Conservation (phyloP, 2,888 invertebrate species). For the Agonopterix alstromeriana region DNA sequence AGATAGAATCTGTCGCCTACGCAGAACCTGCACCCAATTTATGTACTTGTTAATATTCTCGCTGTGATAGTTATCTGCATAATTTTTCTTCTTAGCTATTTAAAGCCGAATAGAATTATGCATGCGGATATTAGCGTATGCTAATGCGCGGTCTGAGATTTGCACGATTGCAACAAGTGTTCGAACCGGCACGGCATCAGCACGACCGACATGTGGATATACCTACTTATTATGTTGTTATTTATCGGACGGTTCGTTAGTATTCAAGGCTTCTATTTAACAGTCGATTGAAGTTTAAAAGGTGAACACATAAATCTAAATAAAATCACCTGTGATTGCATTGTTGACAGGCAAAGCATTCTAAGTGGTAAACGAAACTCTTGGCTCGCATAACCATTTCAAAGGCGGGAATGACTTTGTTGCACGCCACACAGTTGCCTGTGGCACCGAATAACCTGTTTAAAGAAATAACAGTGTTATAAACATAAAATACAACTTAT, state of each 20-base stretch:
- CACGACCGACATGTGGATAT: too few species aligned
- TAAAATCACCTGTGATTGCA: conserved; percentile 89
- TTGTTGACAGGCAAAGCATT: conserved; percentile 96
- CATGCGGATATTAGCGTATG: not conserved
- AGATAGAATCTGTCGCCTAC: conserved; percentile 95
- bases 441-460: conserved; percentile 92
- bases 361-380: conserved; percentile 94
- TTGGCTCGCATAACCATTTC: conserved; percentile 97
- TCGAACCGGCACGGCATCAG: too few species aligned
- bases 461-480: conserved; percentile 34
- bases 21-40: conserved; percentile 84
- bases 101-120: not conserved
- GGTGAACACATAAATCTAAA: not conserved
- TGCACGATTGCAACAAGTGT: too few species aligned
- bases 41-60: conserved; percentile 3
- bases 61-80: not conserved
- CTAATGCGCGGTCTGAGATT: too few species aligned
- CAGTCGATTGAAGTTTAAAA: too few species aligned
- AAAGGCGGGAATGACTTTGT: conserved; percentile 94
- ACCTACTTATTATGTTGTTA: too few species aligned
- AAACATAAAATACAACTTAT: conserved; percentile 39
- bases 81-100: conserved; percentile 1
- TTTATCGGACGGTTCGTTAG: too few species aligned
- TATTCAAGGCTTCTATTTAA: too few species aligned
- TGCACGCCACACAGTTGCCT: conserved; percentile 94